Evolutionary conservation across 2,888 invertebrate genomes (phyloP).

Genomic region (Seira sanloemensis): DNA sequence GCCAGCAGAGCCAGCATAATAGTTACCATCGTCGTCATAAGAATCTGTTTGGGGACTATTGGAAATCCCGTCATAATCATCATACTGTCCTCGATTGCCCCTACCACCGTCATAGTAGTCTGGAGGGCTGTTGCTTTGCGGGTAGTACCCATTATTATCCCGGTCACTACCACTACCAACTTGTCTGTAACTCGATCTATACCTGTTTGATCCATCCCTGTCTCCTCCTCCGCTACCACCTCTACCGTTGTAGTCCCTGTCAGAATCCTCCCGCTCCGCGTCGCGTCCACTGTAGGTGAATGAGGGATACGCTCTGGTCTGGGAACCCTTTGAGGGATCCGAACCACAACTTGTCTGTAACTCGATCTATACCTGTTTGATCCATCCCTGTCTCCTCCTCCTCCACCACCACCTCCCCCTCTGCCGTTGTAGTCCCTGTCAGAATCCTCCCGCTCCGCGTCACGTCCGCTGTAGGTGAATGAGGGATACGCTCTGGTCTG

Average conservation of each 20-base stretch:
- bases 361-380: conserved; percentile 68
- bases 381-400: conserved; percentile 14
- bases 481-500: conserved; percentile 71
- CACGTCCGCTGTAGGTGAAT: conserved; percentile 71
- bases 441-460: conserved; percentile 47
- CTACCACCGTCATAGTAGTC: conserved; percentile 26
- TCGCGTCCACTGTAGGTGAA: conserved; percentile 71
- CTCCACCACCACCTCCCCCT: conserved; percentile 18
- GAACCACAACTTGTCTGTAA: conserved; percentile 69
- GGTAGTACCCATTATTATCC: conserved; percentile 22
- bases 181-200: conserved; percentile 71
- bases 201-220: conserved; percentile 55
- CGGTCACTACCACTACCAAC: conserved; percentile 56
- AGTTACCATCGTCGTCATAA: conserved; percentile 65
- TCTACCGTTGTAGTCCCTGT: not conserved
- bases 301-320: conserved; percentile 70
- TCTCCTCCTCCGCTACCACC: too few relatives aligned
- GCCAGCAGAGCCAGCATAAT: conserved; percentile 24
- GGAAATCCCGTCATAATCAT: conserved; percentile 59
- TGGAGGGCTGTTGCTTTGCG: not conserved
- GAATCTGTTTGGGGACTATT: conserved; percentile 54
- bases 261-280: conserved; percentile 38
- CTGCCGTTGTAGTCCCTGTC: conserved; percentile 20
- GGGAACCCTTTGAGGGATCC: conserved; percentile 70
- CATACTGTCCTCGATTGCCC: conserved; percentile 18